Percentiles rank a stretch among this genome's conserved stretches.
Conservation (phyloP, 2,113 vertebrate genomes). For the Hemibagrus wyckioides region DNA sequence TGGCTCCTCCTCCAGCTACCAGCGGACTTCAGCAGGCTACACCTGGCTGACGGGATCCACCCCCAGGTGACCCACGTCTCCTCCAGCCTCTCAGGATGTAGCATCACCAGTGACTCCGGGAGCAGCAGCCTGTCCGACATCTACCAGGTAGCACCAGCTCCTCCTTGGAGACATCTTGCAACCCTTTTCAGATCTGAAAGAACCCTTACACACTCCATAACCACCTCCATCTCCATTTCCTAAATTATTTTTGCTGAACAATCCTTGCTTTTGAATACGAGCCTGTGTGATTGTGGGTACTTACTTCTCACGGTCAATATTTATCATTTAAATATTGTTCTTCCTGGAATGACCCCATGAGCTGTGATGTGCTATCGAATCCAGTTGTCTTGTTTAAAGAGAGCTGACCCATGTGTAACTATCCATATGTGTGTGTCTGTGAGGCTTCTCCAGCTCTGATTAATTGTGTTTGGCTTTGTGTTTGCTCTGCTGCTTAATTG, state of each 20-base stretch:
- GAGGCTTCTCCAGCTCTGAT: constrained; percentile 25
- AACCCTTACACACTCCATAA: not conserved
- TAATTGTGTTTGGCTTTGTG: constrained; percentile 43
- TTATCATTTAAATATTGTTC: constrained; percentile 13
- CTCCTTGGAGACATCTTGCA: not conserved
- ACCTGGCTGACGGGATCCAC: constrained; percentile 97
- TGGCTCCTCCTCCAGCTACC: constrained; percentile 76
- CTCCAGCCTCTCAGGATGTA: constrained; percentile 99
- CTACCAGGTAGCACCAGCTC: constrained; percentile 87
- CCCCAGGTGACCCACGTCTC: constrained; percentile 98
- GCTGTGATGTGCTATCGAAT: not conserved
- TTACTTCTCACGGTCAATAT: constrained; percentile 9
- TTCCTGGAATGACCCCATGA: constrained; percentile 1
- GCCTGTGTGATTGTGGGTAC: not conserved
- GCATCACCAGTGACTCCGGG: constrained; percentile 99
- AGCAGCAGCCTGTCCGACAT: constrained; percentile 99
- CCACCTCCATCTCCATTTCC: not conserved
- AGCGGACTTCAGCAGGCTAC: constrained; percentile 97
- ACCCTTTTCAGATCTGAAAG: not conserved
- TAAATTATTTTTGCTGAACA: not conserved
- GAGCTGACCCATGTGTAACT: not conserved
- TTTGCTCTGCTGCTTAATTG: constrained; percentile 38
- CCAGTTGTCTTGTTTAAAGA: constrained; percentile 4
- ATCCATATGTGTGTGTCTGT: not conserved
- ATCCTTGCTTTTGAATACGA: not conserved